Evolutionary conservation across 2,888 invertebrate species (phyloP), one percentile per base, ranked within the genome.

Genomic region (Lamellibrachia satsuma): DNA sequence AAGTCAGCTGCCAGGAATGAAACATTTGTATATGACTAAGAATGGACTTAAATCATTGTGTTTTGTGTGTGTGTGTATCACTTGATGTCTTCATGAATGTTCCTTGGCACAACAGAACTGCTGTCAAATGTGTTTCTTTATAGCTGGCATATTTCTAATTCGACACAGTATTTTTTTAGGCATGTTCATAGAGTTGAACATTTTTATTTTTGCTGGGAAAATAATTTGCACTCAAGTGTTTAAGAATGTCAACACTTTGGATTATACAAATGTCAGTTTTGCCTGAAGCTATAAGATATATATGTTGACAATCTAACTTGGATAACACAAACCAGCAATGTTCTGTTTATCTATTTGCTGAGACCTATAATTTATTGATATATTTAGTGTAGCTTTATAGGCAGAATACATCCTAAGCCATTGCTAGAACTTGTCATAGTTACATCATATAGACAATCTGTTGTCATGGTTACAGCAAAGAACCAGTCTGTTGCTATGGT

Each of bases 401-500:
- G 39, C 39, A 39, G 39, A 39, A 57, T 57, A 57, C 57, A 57
- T 57, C 15, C 2, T 57, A 15, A 57, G 0, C 57, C 57, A 57
- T 57, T 39, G 39, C 39, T 39, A 39, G 39, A 39, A 39, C 39
- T 39, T 39, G 39, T 93, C 94, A 75, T 75, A n/a, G n/a, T 6
- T 22, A 22, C 75, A 75, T 6, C n/a, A 75, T 22, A 6, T 75
- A 75, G n/a, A 75, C 22, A 75, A n/a, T 75, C n/a, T 39, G 39
- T 75, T 75, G 75, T 93, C 94, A 75, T 75, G 75, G n/a, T 6
- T 22, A 22, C 75, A 75, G 22, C 75, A 75, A 6, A 6, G 15
- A 75, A 75, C 15, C 22, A 75, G 75, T 75, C n/a, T 39, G 39
- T 75, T 75, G 75, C n/a, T 75, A 22, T 75, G 75, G 22, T n/a